These are phyloP conservation scores for Parazoanthus swiftii DNA, from an alignment of 92 coral and sea anemone genomes.

Conservation along the genomic window DNA sequence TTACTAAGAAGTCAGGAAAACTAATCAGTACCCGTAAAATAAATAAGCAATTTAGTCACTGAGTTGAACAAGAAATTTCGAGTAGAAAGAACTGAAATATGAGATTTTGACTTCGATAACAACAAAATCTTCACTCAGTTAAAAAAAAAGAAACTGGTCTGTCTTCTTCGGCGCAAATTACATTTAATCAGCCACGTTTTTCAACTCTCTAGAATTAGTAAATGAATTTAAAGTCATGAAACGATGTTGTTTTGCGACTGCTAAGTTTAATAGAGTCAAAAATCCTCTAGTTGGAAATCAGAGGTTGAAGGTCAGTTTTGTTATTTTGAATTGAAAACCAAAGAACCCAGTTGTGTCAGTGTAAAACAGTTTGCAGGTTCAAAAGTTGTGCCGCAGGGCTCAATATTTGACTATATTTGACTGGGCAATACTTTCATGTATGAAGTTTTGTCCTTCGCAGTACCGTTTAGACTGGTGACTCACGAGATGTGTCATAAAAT, in stretches of 20 bases:
- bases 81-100: too few species aligned
- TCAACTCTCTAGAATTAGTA: neutral
- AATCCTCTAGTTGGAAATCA: neutral
- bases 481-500: too few species aligned
- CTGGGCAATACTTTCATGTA: neutral
- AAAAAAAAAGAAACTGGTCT: too few species aligned
- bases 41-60: neutral
- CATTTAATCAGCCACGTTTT: too few species aligned
- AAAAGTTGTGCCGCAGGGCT: neutral
- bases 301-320: too few species aligned
- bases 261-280: neutral
- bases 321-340: neutral
- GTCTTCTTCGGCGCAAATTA: too few species aligned
- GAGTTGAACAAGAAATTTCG: neutral
- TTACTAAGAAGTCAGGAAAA: neutral
- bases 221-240: neutral
- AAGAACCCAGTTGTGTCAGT: neutral
- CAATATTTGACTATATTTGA: too few species aligned
- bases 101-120: neutral
- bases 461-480: neutral
- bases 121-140: too few species aligned
- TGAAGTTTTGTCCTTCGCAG: neutral
- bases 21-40: neutral
- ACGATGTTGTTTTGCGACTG: neutral
- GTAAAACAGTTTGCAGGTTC: neutral